These are phyloP conservation scores for Stercorarius parasiticus DNA, from an alignment of 2,113 vertebrate genomes.

Conservation along the genomic window DNA sequence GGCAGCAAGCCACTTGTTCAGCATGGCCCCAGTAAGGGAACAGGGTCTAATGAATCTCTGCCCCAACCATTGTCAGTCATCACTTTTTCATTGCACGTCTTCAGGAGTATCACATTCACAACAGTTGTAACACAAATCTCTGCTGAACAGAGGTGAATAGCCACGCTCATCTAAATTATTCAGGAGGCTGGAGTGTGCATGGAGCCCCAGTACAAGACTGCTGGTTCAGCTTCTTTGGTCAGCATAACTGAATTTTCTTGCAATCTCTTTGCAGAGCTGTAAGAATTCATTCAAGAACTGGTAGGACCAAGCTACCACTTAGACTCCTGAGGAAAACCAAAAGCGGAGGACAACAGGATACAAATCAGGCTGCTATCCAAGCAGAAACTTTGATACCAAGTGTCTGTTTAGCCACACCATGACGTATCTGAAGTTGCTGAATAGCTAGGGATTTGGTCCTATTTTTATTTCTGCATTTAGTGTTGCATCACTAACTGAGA, in stretches of 20 bases:
- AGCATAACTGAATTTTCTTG: rapidly evolving
- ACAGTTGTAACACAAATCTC: not conserved
- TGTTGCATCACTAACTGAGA: not conserved
- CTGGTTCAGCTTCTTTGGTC: not conserved
- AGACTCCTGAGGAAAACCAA: not conserved
- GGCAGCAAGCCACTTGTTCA: not conserved
- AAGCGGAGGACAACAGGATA: not conserved
- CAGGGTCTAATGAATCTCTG: rapidly evolving
- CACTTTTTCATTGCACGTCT: not conserved
- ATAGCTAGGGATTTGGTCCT: not conserved
- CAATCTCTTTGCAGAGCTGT: not conserved
- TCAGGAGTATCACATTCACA: not conserved
- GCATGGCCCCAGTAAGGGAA: not conserved
- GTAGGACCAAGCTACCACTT: not conserved
- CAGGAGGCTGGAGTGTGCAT: rapidly evolving
- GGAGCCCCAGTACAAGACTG: not conserved
- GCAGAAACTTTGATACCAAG: not conserved
- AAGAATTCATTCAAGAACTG: not conserved
- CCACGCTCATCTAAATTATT: not conserved
- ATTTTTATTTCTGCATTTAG: not conserved
- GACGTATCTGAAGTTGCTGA: not conserved
- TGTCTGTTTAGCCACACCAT: not conserved
- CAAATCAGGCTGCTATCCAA: not conserved
- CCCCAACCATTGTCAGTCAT: not conserved
- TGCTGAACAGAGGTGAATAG: not conserved